Evolutionary conservation across 1,140 invertebrate species (phyloP).

Genomic region (Scaptomyza hsui): DNA sequence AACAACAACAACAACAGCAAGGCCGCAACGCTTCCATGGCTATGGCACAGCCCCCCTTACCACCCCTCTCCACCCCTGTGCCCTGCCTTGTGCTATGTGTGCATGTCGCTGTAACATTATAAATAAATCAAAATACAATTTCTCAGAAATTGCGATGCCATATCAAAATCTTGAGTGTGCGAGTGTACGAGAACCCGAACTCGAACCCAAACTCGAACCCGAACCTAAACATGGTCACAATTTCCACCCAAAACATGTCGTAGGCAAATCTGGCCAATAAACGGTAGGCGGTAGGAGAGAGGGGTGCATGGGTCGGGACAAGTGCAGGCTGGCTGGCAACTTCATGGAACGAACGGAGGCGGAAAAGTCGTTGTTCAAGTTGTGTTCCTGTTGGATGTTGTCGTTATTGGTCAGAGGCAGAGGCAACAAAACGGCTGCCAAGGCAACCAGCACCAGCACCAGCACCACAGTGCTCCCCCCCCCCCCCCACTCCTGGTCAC

Average conservation of each 20-base stretch:
- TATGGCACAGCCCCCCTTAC: neutral
- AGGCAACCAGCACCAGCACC: slow-evolving; percentile 27
- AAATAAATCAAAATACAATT: slow-evolving; percentile 84
- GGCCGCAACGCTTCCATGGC: slow-evolving; percentile 28
- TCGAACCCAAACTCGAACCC: slow-evolving; percentile 24
- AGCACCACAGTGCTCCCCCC: neutral
- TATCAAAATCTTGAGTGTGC: slow-evolving; percentile 72
- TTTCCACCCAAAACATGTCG: slow-evolving; percentile 78
- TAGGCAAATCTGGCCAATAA: slow-evolving; percentile 30
- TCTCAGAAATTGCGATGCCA: slow-evolving; percentile 83
- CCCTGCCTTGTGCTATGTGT: slow-evolving; percentile 47
- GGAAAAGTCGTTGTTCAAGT: slow-evolving; percentile 77
- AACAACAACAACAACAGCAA: slow-evolving; percentile 29
- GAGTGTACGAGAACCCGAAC: slow-evolving; percentile 18
- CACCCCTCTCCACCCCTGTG: neutral
- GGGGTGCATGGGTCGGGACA: slow-evolving; percentile 29
- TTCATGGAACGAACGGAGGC: slow-evolving; percentile 54
- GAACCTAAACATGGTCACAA: slow-evolving; percentile 56
- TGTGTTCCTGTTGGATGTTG: slow-evolving; percentile 57
- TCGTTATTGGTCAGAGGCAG: slow-evolving; percentile 45
- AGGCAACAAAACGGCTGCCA: slow-evolving; percentile 22
- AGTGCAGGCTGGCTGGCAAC: slow-evolving; percentile 55
- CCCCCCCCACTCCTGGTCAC: slow-evolving; percentile 4
- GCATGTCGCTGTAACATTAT: slow-evolving; percentile 83
- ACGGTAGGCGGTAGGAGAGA: slow-evolving; percentile 15